Conservation (phyloP, 1,140 invertebrate genomes). For the Eriosoma lanigerum region DNA sequence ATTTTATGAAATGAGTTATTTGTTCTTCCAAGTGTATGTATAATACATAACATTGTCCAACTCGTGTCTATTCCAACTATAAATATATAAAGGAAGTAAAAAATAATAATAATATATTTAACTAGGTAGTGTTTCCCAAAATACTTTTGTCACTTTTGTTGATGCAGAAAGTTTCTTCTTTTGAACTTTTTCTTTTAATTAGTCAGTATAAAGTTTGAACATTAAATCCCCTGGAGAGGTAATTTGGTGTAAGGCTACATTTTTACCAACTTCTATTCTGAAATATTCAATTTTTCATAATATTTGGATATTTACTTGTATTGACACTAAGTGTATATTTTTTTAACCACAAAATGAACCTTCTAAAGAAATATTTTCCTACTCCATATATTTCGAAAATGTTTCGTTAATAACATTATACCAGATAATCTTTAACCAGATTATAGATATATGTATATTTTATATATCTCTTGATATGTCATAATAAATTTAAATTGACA, state of each 20-base stretch:
- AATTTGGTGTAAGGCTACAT: conserved; percentile 4
- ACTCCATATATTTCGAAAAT: too few species aligned
- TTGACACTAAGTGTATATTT: background rate
- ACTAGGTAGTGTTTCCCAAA: background rate
- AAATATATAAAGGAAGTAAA: background rate
- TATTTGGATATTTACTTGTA: background rate
- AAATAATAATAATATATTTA: conserved; percentile 1
- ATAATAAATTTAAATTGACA: too few species aligned
- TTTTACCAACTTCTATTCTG: conserved; percentile 1
- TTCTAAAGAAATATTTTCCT: too few species aligned
- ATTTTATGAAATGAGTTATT: too few species aligned
- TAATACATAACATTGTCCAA: too few species aligned
- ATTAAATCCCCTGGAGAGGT: conserved; percentile 9
- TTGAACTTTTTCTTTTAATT: conserved; percentile 32
- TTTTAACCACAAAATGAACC: background rate
- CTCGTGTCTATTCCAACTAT: too few species aligned
- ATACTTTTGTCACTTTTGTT: background rate
- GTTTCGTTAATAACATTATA: too few species aligned
- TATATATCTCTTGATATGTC: too few species aligned
- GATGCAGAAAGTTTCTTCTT: background rate
- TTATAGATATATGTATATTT: too few species aligned
- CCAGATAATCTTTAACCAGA: too few species aligned
- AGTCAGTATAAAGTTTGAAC: conserved; percentile 18
- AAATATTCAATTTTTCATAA: conserved; percentile 3
- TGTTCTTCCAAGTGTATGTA: too few species aligned